Evolutionary conservation across 2,797 vertebrate species (phyloP), one percentile per base, ranked within the genome.

Genomic region (Euphonia xanthogaster): DNA sequence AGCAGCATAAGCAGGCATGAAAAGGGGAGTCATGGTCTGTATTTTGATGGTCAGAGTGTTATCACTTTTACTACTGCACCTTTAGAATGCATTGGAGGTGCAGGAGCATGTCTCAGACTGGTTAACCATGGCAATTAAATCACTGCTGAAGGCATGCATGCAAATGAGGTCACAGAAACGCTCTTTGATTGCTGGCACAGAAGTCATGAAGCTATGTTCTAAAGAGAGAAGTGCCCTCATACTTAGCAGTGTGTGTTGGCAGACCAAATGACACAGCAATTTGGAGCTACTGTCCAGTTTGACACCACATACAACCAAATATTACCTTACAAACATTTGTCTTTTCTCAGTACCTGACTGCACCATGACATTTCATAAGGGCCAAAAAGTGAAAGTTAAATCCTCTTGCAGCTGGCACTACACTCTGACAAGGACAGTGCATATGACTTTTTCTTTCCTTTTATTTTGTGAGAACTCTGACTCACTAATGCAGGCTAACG

Each of bases 71-170:
- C 14, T 61, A 31, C 1, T 61, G 28, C 13, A 84, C 65, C 48
- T 57, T 81, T 33, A 78, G 39, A 81, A 84, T 6, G 14, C 30
- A 61, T 17, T 39, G 33, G 30, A 84, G 14, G 7, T 27, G 22
- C 10, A 44, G 45, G 5, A 66, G 4, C 0, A 0, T 7, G 9
- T 40, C 33, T 57, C 45, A 66, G 18, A 27, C 25, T n/a, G 47
- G 35, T 15, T 30, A 27, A 57, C 33, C 0, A 0, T 4, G 24
- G 28, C 30, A 71, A 30, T 24, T 51, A 71, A 86, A 74, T 57
- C 53, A 40, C 25, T 86, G 50, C 61, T 53, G 67, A 70, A 58
- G 33, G n/a, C 11, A 7, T 16, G 9, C 88, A 58, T 11, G 39
- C 18, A 75, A 74, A 42, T 8, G 5, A 70, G 13, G 20, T 31